These are phyloP conservation scores for Agonopterix alstromeriana DNA, from an alignment of 2,888 invertebrate genomes.

Conservation along the genomic window DNA sequence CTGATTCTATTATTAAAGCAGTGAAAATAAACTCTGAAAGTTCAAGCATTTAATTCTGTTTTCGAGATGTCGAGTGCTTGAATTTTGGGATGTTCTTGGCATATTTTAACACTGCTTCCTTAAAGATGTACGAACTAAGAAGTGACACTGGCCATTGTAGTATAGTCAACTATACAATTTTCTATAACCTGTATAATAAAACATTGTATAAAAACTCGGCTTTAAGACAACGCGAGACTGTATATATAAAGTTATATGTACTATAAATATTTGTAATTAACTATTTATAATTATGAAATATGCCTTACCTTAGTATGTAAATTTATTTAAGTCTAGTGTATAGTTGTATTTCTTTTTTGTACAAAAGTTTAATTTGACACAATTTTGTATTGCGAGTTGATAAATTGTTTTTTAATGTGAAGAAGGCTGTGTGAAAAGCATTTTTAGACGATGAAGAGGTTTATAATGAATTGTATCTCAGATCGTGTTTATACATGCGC, in stretches of 20 bases:
- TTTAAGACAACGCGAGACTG: slow-evolving; percentile 71
- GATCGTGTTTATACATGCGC: slow-evolving; percentile 15
- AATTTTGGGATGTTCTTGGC: no score
- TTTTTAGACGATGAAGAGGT: slow-evolving; percentile 41
- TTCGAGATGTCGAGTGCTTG: no score
- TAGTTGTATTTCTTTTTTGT: slow-evolving; percentile 43
- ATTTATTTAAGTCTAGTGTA: slow-evolving; percentile 36
- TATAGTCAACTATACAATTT: slow-evolving; percentile 34
- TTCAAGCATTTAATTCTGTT: no score
- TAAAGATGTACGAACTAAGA: no score
- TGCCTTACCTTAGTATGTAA: slow-evolving; percentile 57
- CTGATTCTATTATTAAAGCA: no score
- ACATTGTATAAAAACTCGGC: slow-evolving; percentile 52
- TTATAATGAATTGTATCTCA: slow-evolving; percentile 25
- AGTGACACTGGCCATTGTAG: background rate
- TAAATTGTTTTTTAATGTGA: slow-evolving; percentile 24
- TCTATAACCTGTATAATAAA: slow-evolving; percentile 45
- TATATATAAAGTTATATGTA: slow-evolving; percentile 58
- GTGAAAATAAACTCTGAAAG: no score
- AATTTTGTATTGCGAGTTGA: slow-evolving; percentile 32
- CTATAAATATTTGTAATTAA: slow-evolving; percentile 59
- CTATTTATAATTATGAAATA: slow-evolving; percentile 66
- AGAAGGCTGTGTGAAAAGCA: slow-evolving; percentile 69
- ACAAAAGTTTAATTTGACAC: slow-evolving; percentile 40
- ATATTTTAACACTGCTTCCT: no score